phyloP scores from a whole-genome alignment of 2,113 vertebrate genomes.

The Alaudala cheleensis region DNA sequence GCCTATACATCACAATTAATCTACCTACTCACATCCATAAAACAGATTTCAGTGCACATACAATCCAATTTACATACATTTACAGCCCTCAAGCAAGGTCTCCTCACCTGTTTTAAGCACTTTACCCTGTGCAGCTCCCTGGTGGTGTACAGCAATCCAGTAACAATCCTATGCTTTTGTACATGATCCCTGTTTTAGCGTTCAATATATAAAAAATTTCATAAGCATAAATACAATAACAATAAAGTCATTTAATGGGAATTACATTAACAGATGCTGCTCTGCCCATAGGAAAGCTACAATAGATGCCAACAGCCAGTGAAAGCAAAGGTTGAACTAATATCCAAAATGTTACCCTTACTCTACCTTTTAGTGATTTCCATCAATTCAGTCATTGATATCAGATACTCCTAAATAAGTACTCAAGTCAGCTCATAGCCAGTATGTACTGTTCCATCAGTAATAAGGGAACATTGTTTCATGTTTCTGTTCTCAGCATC shows the following conservation, averaged over 20 bases:
- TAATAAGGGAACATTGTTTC: not conserved
- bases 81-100: not conserved
- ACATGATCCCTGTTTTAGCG: not conserved
- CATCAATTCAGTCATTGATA: not conserved
- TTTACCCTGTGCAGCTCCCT: not conserved
- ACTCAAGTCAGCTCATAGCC: not conserved
- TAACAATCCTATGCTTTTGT: not conserved
- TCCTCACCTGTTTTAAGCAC: not conserved
- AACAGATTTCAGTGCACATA: not conserved
- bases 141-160: rapidly evolving
- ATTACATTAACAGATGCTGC: not conserved
- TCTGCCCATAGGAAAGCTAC: not conserved
- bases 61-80: not conserved
- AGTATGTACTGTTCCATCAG: not conserved
- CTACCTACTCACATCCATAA: not conserved
- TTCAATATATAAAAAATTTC: not conserved
- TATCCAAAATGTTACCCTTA: not conserved
- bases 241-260: not conserved
- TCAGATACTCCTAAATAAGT: not conserved
- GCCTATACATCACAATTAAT: not conserved
- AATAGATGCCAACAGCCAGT: not conserved
- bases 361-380: not conserved
- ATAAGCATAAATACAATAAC: not conserved
- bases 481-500: not conserved
- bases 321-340: not conserved